These are phyloP conservation scores for Dermatemys mawii DNA, from an alignment of 2,113 vertebrate species.

Conservation along the genomic window DNA sequence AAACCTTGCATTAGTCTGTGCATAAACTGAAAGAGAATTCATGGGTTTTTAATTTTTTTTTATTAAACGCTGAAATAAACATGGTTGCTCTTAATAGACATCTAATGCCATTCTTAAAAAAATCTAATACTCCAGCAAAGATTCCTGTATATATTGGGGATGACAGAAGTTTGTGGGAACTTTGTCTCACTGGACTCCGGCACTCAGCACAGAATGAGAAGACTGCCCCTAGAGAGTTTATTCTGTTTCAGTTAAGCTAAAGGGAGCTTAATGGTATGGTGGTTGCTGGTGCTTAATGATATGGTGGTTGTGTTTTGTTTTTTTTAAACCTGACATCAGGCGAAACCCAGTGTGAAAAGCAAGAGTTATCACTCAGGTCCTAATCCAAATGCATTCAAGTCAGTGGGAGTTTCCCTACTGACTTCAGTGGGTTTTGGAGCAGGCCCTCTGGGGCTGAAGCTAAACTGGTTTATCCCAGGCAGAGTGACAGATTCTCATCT, in stretches of 20 bases:
- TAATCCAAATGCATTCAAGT: neutral
- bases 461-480: neutral
- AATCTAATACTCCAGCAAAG: neutral
- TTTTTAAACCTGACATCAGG: neutral
- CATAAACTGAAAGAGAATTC: neutral
- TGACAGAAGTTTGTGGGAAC: neutral
- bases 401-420: neutral
- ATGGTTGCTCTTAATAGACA: neutral
- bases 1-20: neutral
- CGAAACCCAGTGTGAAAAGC: neutral
- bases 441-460: neutral
- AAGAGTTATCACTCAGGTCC: neutral
- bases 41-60: neutral
- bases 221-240: neutral
- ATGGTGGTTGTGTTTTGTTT: neutral
- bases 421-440: neutral
- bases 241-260: neutral
- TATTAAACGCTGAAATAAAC: neutral
- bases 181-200: neutral
- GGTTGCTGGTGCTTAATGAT: neutral
- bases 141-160: neutral
- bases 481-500: neutral
- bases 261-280: neutral
- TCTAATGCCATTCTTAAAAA: neutral
- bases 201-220: neutral